Conservation (phyloP, 2,888 invertebrate species). For the Rhagonycha lutea region DNA sequence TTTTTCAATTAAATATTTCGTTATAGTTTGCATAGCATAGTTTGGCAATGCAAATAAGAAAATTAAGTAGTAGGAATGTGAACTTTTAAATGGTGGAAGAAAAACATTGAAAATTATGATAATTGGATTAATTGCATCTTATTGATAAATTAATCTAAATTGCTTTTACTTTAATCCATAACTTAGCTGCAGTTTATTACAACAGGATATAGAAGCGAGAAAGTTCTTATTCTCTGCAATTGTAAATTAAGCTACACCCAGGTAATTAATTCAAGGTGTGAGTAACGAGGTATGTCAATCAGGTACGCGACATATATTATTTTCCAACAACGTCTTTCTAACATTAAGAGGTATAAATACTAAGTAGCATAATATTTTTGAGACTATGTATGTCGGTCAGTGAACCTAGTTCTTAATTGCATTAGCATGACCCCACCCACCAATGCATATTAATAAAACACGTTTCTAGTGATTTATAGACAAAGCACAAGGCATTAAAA, state of each 20-base stretch:
- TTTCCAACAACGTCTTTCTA: constrained; percentile 30
- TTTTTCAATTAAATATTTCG: too few relatives aligned
- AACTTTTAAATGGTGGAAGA: neutral
- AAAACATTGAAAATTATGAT: neutral
- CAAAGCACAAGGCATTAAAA: constrained; percentile 48
- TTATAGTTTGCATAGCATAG: neutral
- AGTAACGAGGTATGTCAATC: constrained; percentile 33
- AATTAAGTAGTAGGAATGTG: neutral
- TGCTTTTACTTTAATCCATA: neutral
- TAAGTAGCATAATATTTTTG: constrained; percentile 31
- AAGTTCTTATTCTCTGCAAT: constrained; percentile 22
- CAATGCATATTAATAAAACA: constrained; percentile 55
- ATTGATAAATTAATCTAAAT: neutral
- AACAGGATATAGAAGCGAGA: constrained; percentile 23
- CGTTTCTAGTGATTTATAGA: constrained; percentile 53
- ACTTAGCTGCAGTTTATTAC: constrained; percentile 16
- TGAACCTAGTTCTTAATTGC: constrained; percentile 52
- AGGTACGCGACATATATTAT: constrained; percentile 33
- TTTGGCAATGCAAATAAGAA: neutral
- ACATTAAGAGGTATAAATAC: constrained; percentile 15
- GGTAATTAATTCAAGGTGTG: constrained; percentile 32
- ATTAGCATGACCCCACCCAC: constrained; percentile 55
- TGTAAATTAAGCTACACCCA: constrained; percentile 35
- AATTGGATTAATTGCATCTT: neutral
- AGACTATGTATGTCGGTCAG: constrained; percentile 47